Evolutionary conservation across 2,888 invertebrate species (phyloP), one percentile per base, ranked within the genome.

Genomic region (Standfussiana lucernea): DNA sequence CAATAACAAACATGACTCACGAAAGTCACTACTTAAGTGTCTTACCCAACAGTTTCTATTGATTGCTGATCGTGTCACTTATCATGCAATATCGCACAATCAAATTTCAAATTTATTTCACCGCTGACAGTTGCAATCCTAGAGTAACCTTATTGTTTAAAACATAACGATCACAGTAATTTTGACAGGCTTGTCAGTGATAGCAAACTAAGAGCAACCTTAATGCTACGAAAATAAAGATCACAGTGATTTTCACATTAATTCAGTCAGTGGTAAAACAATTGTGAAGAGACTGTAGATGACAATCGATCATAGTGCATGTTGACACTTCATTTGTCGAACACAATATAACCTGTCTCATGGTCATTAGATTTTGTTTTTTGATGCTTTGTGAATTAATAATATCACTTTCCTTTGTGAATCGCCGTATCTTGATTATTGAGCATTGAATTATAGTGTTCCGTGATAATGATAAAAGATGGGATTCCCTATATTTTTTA

Each of bases 321-420:
- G 74, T 70, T 59, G 65, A 53, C 77, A 81, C 72, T 65, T 69
- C 62, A 72, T 86, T 86, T 80, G 86, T 86, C 77, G 75, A 69
- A 21, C 47, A 37, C 40, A 77, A 62, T 73, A 56, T 59, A 62
- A 73, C 64, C 59, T 53, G 28, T 75, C 18, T 71, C 64, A 32
- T 67, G 35, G 66, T n/a, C 69, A 71, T 64, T 37, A 50, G 47
- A 61, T 77, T 61, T 68, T 56, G 69, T 35, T 66, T 67, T 70
- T 67, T 50, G 69, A 75, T 65, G 50, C 4, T 64, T n/a, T 66
- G 37, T 59, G 24, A 75, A n/a, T 32, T 45, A 69, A 32, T 50
- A 35, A 32, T 50, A 35, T 62, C 65, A 71, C 65, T 79, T 79
- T 78, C 47, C 21, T 69, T 66, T 71, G 64, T 66, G 8, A 37